Percentiles rank a stretch among this genome's conserved stretches.
Evolutionary conservation across 2,113 vertebrate genomes (phyloP).

Genomic region (Eptatretus burgeri): DNA sequence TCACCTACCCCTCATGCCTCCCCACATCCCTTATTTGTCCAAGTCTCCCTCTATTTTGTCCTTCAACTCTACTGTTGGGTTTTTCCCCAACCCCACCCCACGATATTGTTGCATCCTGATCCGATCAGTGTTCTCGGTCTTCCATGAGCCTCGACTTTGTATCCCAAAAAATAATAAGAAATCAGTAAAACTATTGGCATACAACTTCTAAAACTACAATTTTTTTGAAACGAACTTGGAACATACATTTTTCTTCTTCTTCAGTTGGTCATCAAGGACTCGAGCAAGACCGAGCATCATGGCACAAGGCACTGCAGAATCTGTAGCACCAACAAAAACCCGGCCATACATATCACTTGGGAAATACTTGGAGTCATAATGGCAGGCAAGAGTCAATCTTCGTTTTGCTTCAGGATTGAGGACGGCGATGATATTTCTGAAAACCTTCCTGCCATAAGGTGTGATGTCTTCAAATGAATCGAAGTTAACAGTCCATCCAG

Average conservation of each 20-base stretch:
- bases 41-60: too few relatives aligned
- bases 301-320: conserved; percentile 47
- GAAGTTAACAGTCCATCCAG: conserved; percentile 35
- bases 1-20: too few relatives aligned
- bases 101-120: too few relatives aligned
- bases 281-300: conserved; percentile 35
- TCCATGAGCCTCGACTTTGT: too few relatives aligned
- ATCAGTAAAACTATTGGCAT: too few relatives aligned
- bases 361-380: conserved; percentile 49
- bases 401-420: conserved; percentile 25
- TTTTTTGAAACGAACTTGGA: too few relatives aligned
- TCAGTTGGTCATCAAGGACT: conserved; percentile 26
- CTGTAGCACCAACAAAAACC: conserved; percentile 41
- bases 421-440: conserved; percentile 40
- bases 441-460: conserved; percentile 27
- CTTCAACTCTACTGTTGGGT: too few relatives aligned
- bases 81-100: too few relatives aligned
- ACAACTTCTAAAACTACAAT: too few relatives aligned
- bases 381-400: conserved; percentile 37
- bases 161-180: too few relatives aligned
- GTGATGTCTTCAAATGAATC: conserved; percentile 34
- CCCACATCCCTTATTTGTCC: too few relatives aligned
- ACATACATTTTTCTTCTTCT: conserved; percentile 15
- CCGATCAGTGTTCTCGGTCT: too few relatives aligned
- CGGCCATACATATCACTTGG: conserved; percentile 14